A percentile compares a stretch with the other conserved stretches of the same genome.
Conservation (phyloP, 2,113 vertebrate genomes). For the Cavia aperea region DNA sequence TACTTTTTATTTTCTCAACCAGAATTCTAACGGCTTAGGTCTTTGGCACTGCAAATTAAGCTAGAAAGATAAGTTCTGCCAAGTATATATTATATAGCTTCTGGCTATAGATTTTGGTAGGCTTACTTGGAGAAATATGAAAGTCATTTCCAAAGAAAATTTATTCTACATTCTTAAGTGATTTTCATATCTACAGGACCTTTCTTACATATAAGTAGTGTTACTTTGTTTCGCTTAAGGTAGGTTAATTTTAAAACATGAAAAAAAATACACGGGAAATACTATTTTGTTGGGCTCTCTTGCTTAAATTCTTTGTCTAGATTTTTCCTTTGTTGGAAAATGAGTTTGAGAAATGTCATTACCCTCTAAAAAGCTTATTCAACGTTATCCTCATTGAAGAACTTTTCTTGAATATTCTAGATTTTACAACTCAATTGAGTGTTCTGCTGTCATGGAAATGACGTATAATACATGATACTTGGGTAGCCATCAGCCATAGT, state of each 20-base stretch:
- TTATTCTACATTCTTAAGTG: conserved; percentile 42
- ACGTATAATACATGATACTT: background rate
- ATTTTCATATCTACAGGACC: conserved; percentile 1
- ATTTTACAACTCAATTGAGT: background rate
- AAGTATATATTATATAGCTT: conserved; percentile 37
- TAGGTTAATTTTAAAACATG: conserved; percentile 35
- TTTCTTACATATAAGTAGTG: conserved; percentile 4
- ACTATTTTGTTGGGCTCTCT: background rate
- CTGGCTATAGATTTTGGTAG: conserved; percentile 41
- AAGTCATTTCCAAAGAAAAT: conserved; percentile 20
- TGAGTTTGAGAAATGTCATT: background rate
- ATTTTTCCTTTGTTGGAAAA: background rate
- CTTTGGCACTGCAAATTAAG: conserved; percentile 23
- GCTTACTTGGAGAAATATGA: conserved; percentile 27
- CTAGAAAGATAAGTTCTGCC: conserved; percentile 20
- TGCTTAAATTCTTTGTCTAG: background rate
- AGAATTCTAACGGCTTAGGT: conserved; percentile 35
- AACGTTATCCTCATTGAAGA: background rate
- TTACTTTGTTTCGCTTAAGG: conserved; percentile 30
- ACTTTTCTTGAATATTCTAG: background rate
- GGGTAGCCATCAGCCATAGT: background rate
- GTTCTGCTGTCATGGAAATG: background rate
- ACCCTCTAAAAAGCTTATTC: background rate
- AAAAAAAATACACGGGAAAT: conserved; percentile 21
- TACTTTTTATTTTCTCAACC: conserved; percentile 37